A percentile compares a stretch with the other conserved stretches of the same genome.
phyloP scores from a whole-genome alignment of 2,797 vertebrate species.

The Hephaestus fuliginosus region DNA sequence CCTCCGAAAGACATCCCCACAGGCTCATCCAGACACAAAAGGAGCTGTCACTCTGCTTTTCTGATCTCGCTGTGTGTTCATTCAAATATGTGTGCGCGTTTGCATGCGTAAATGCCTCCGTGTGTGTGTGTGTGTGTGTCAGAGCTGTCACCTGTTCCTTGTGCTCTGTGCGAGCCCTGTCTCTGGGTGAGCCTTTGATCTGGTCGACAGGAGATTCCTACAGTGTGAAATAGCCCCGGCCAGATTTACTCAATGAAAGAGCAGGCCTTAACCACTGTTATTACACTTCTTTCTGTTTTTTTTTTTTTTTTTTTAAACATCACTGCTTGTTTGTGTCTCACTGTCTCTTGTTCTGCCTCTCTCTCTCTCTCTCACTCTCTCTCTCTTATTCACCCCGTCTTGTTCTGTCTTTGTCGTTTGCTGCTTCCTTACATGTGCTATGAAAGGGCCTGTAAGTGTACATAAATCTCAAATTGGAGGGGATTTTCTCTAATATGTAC shows the following conservation, averaged over 20 bases:
- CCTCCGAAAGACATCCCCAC: slow-evolving; percentile 58
- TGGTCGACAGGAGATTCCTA: slow-evolving; percentile 83
- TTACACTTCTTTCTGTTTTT: slow-evolving; percentile 63
- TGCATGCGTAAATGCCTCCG: slow-evolving; percentile 19
- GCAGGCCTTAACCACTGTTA: slow-evolving; percentile 82
- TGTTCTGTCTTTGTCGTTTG: slow-evolving; percentile 54
- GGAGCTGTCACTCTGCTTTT: slow-evolving; percentile 74
- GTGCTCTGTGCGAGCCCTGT: slow-evolving; percentile 57
- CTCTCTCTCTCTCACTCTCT: slow-evolving; percentile 6
- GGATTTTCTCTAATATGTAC: slow-evolving; percentile 50
- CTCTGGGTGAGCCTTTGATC: slow-evolving; percentile 83
- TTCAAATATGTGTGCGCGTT: slow-evolving; percentile 43
- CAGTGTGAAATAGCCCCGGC: slow-evolving; percentile 83
- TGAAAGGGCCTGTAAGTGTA: slow-evolving; percentile 29
- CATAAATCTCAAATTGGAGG: slow-evolving; percentile 43
- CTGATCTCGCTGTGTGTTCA: slow-evolving; percentile 76
- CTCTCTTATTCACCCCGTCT: slow-evolving; percentile 38
- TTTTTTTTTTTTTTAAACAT: slow-evolving; percentile 68
- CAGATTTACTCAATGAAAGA: slow-evolving; percentile 87
- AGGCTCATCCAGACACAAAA: slow-evolving; percentile 72
- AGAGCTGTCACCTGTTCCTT: slow-evolving; percentile 86
- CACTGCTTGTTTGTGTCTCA: slow-evolving; percentile 63
- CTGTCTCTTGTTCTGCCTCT: slow-evolving; percentile 34
- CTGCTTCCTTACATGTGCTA: slow-evolving; percentile 35
- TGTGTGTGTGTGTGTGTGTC: slow-evolving; percentile 54